phyloP scores from a whole-genome alignment of 2,797 vertebrate genomes.

The Myiotriccus ornatus region DNA sequence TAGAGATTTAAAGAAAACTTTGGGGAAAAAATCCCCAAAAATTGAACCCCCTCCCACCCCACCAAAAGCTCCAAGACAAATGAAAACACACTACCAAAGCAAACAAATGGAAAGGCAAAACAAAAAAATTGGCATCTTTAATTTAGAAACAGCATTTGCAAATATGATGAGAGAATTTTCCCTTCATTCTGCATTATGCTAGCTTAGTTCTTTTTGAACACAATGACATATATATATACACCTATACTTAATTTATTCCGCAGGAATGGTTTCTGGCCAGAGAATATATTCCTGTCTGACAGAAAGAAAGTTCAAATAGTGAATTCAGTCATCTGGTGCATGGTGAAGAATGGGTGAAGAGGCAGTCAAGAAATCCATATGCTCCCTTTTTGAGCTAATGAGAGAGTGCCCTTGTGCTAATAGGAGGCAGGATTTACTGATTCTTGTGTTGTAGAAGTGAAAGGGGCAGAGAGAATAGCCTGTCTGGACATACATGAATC shows the following conservation, averaged over 20 bases:
- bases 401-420: neutral
- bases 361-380: neutral
- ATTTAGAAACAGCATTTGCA: neutral
- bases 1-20: neutral
- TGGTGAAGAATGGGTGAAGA: neutral
- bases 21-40: neutral
- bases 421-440: neutral
- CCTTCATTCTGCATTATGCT: neutral
- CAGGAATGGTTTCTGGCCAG: neutral
- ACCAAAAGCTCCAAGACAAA: neutral
- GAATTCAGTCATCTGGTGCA: neutral
- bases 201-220: neutral
- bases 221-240: neutral
- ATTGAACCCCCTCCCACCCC: fast-evolving
- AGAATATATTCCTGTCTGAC: neutral
- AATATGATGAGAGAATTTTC: neutral
- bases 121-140: neutral
- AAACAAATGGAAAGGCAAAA: neutral
- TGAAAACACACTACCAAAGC: neutral
- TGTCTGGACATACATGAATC: neutral
- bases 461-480: neutral
- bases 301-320: neutral
- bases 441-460: neutral
- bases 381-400: neutral
- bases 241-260: neutral